phyloP scores from a whole-genome alignment of 2,888 invertebrate species.

The Leucophora obtusa region DNA sequence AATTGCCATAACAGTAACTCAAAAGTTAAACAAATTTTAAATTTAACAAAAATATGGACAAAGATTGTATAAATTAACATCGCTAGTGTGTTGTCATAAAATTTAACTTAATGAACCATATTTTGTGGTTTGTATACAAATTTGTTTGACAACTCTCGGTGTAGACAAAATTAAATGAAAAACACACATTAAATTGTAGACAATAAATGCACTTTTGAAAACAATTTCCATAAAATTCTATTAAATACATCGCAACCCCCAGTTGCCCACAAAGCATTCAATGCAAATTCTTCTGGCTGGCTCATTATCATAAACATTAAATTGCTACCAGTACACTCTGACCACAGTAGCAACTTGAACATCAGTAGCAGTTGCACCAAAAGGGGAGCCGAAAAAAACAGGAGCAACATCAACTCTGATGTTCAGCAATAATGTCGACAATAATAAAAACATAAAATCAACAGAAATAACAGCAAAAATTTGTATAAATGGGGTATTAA shows the following conservation, averaged over 20 bases:
- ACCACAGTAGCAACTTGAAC: not conserved
- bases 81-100: not conserved
- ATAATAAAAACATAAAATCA: constrained; percentile 38
- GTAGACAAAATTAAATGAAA: not conserved
- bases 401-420: constrained; percentile 16
- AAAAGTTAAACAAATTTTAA: too few species aligned
- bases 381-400: too few species aligned
- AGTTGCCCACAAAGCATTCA: not conserved
- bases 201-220: not conserved
- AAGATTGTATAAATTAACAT: not conserved
- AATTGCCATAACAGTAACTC: too few species aligned
- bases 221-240: constrained; percentile 1
- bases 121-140: not conserved
- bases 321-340: constrained; percentile 7
- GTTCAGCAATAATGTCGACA: constrained; percentile 46
- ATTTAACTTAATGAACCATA: not conserved
- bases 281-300: not conserved
- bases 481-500: constrained; percentile 31
- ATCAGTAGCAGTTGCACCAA: not conserved
- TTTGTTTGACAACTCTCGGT: not conserved
- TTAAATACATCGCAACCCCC: not conserved
- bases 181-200: not conserved
- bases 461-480: constrained; percentile 16
- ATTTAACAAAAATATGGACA: not conserved
- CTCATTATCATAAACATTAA: constrained; percentile 7